A percentile compares a stretch with the other conserved stretches of the same genome.
Conservation (phyloP, 1,140 invertebrate genomes). For the Riptortus pedestris region DNA sequence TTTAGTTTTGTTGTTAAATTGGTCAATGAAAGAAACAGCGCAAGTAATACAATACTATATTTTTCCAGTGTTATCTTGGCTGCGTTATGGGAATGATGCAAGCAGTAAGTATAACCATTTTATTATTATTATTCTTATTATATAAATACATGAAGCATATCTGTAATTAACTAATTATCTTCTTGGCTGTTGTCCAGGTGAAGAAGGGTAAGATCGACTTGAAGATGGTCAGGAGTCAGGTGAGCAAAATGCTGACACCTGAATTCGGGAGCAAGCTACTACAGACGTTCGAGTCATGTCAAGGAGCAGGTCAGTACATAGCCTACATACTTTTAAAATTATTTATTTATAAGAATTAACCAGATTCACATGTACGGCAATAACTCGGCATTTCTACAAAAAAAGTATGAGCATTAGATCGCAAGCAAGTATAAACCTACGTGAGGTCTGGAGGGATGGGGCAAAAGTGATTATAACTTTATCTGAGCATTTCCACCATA, state of each 20-base stretch:
- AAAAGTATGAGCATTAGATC: too few species aligned
- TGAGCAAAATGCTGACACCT: constrained; percentile 29
- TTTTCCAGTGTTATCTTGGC: constrained; percentile 28
- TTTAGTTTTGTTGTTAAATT: too few species aligned
- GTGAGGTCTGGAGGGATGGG: too few species aligned
- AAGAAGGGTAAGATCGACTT: constrained; percentile 30
- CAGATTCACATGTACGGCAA: too few species aligned
- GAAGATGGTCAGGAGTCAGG: constrained; percentile 22
- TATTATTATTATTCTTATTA: background rate
- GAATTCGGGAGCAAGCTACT: constrained; percentile 27
- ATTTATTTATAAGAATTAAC: too few species aligned
- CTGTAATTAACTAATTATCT: background rate
- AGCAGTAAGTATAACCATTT: constrained; percentile 17
- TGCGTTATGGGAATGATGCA: constrained; percentile 29
- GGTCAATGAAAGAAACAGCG: too few species aligned
- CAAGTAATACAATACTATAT: too few species aligned
- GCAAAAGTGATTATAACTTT: too few species aligned
- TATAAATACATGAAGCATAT: background rate
- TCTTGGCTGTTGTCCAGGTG: constrained; percentile 25
- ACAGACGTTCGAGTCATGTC: constrained; percentile 21
- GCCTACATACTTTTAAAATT: background rate
- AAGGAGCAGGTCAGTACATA: constrained; percentile 23
- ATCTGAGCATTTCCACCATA: too few species aligned
- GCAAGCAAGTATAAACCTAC: too few species aligned
- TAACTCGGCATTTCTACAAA: too few species aligned